Evolutionary conservation across 2,113 vertebrate species (phyloP).

Genomic region (Origma solitaria): DNA sequence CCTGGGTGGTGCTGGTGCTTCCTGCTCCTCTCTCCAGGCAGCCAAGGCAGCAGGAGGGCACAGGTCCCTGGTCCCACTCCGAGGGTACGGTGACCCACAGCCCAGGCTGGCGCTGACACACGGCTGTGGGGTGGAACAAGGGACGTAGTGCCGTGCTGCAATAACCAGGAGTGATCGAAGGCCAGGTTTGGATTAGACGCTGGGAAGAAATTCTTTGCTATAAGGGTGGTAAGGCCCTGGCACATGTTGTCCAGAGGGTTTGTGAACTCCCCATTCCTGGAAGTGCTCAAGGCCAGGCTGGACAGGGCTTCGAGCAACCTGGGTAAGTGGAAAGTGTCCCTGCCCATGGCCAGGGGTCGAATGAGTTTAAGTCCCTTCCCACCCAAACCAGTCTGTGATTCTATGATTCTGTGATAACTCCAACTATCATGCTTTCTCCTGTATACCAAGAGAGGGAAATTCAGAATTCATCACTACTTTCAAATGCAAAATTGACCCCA

Average conservation of each 20-base stretch:
- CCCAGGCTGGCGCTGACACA: not conserved
- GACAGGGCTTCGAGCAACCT: not conserved
- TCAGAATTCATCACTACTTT: not conserved
- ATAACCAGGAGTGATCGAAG: accelerated
- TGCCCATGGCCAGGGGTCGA: not conserved
- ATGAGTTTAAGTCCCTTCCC: not conserved
- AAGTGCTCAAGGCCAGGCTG: not conserved
- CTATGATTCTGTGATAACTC: not conserved
- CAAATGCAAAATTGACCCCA: accelerated
- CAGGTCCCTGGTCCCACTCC: not conserved
- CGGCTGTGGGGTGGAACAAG: not conserved
- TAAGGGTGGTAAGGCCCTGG: not conserved
- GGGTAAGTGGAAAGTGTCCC: not conserved
- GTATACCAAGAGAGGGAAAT: not conserved
- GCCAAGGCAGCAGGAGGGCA: not conserved
- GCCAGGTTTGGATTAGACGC: not conserved
- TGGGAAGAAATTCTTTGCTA: not conserved
- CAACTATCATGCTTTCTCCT: accelerated
- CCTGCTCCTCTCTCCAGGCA: not conserved
- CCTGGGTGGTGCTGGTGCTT: not conserved
- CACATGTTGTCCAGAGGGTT: not conserved
- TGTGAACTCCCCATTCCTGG: not conserved
- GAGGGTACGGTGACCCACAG: accelerated
- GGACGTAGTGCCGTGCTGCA: accelerated
- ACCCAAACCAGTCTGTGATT: not conserved